Conservation (phyloP, 2,888 invertebrate species). For the Allygus modestus region DNA sequence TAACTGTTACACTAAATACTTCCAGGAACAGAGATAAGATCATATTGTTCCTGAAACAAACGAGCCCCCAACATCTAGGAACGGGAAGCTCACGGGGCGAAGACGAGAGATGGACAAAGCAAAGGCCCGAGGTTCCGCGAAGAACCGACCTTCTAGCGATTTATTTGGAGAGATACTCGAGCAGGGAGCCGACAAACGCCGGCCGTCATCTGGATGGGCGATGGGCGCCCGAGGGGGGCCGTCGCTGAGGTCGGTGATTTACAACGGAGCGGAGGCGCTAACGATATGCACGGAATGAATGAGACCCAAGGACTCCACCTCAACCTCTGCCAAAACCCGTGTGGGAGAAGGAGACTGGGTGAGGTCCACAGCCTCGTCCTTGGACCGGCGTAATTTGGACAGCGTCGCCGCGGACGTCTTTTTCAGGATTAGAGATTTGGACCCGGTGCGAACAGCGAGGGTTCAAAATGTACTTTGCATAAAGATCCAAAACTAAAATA, state of each 20-base stretch:
- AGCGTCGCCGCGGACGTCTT: too few species aligned
- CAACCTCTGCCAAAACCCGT: conserved; percentile 37
- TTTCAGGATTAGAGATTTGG: too few species aligned
- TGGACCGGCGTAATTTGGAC: not conserved
- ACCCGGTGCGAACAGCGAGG: too few species aligned
- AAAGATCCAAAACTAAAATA: too few species aligned
- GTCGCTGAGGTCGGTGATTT: conserved; percentile 23
- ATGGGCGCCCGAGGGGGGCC: too few species aligned
- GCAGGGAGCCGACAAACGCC: conserved; percentile 55
- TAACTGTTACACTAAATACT: too few species aligned
- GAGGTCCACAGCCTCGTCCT: not conserved
- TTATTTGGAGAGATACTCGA: conserved; percentile 48
- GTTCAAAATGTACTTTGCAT: too few species aligned
- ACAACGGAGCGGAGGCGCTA: conserved; percentile 14
- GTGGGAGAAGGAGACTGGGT: conserved; percentile 48
- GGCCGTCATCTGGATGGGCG: too few species aligned
- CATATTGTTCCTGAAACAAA: conserved; percentile 14
- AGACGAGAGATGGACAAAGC: not conserved
- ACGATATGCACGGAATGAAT: conserved; percentile 57
- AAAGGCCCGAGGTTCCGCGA: conserved; percentile 24
- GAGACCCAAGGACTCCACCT: conserved; percentile 27
- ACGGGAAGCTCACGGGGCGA: not conserved
- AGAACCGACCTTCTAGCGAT: conserved; percentile 43
- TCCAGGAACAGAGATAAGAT: not conserved
- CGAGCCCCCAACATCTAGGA: not conserved